Percentiles rank a stretch among this genome's conserved stretches.
These are phyloP conservation scores for Brachyrhaphis roseni DNA, from an alignment of 2,797 vertebrate genomes.

Conservation along the genomic window DNA sequence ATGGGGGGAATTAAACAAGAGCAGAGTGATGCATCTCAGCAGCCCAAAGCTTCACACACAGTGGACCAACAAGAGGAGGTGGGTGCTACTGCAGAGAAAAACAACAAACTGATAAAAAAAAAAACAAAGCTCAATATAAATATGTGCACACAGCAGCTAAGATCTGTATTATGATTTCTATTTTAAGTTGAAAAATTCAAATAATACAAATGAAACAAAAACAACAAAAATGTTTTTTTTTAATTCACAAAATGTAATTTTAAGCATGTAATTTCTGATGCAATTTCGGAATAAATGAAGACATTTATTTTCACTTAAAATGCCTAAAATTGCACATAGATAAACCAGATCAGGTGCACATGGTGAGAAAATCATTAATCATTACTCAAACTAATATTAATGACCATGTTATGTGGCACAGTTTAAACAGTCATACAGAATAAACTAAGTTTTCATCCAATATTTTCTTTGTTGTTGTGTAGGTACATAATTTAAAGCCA, in stretches of 20 bases:
- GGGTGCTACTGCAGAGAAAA: conserved; percentile 25
- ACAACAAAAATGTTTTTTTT: not conserved
- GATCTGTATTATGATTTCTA: not conserved
- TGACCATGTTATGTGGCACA: not conserved
- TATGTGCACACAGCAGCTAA: too few species aligned
- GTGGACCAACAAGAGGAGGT: conserved; percentile 86
- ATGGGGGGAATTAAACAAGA: conserved; percentile 94
- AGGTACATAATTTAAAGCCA: not conserved
- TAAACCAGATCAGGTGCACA: not conserved
- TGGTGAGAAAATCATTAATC: not conserved
- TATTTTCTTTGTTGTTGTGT: not conserved
- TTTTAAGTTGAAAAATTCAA: not conserved
- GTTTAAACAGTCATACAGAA: not conserved
- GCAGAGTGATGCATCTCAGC: conserved; percentile 83
- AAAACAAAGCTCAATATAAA: not conserved
- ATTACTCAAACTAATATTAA: not conserved
- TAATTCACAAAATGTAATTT: not conserved
- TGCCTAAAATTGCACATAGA: not conserved
- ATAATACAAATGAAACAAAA: not conserved
- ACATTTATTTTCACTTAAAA: not conserved
- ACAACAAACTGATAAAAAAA: not conserved
- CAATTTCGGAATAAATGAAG: not conserved
- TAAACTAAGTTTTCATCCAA: not conserved
- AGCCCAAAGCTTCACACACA: conserved; percentile 70
- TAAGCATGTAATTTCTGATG: not conserved